Evolutionary conservation across 1,140 invertebrate genomes (phyloP).

Genomic region (Lithobius niger): DNA sequence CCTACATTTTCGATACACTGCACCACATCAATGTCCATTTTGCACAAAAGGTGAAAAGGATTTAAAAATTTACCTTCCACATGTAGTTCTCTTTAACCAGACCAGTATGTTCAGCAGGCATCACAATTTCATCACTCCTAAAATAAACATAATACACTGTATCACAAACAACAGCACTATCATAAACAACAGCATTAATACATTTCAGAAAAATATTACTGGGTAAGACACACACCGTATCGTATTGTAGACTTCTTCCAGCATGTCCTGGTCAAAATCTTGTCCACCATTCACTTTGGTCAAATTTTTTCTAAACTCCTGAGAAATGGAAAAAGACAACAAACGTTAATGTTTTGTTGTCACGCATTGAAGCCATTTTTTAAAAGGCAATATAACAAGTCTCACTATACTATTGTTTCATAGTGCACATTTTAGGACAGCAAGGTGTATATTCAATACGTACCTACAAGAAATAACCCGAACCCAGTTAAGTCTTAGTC

Average conservation of each 20-base stretch:
- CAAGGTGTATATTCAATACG: too few species aligned
- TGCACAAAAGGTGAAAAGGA: too few species aligned
- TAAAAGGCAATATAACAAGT: neutral
- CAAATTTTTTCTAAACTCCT: slow-evolving; percentile 85
- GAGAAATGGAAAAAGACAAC: slow-evolving; percentile 14
- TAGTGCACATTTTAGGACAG: too few species aligned
- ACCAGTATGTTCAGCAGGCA: slow-evolving; percentile 96
- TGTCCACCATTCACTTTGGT: slow-evolving; percentile 78
- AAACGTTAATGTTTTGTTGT: neutral
- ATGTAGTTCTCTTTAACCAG: slow-evolving; percentile 90
- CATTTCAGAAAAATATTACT: too few species aligned
- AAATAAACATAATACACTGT: too few species aligned
- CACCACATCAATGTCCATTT: too few species aligned
- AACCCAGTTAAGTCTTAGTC: too few species aligned
- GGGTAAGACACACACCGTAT: slow-evolving; percentile 62
- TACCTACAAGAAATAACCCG: too few species aligned
- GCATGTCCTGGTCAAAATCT: slow-evolving; percentile 89
- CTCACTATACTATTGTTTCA: too few species aligned
- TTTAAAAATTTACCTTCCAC: slow-evolving; percentile 67
- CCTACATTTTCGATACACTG: too few species aligned
- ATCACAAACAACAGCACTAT: too few species aligned
- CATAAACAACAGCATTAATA: too few species aligned
- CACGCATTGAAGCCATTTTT: neutral
- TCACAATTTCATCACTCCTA: slow-evolving; percentile 93
- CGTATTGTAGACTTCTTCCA: slow-evolving; percentile 83